phyloP scores from a whole-genome alignment of 2,888 invertebrate genomes.

The Ormyrus thymus region DNA sequence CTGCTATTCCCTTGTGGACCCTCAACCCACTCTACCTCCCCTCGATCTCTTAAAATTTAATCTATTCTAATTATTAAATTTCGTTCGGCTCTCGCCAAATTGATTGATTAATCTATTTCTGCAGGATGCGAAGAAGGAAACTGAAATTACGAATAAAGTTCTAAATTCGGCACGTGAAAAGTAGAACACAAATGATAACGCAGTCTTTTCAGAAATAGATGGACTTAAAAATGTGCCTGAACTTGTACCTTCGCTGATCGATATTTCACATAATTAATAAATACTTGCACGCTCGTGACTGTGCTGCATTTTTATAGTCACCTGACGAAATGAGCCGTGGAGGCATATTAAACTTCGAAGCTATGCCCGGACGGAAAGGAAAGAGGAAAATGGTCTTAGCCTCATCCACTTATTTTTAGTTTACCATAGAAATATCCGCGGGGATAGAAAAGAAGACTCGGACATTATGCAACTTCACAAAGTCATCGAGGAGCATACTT shows the following conservation, averaged over 20 bases:
- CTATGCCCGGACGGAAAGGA: no score
- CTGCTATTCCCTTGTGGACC: background rate
- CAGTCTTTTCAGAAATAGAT: no score
- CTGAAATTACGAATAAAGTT: no score
- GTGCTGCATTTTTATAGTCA: no score
- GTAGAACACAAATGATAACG: no score
- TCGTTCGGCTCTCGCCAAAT: constrained; percentile 20
- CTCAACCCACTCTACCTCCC: constrained; percentile 1
- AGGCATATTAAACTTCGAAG: background rate
- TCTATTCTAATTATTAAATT: constrained; percentile 47
- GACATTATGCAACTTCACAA: constrained; percentile 52
- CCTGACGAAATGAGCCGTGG: background rate
- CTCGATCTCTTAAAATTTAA: constrained; percentile 43
- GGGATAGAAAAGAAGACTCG: constrained; percentile 10
- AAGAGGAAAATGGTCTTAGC: constrained; percentile 38
- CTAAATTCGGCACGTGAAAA: no score
- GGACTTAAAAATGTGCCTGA: no score
- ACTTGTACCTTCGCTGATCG: no score
- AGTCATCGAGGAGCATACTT: constrained; percentile 44
- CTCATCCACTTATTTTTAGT: constrained; percentile 51
- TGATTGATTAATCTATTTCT: constrained; percentile 38
- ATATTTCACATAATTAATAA: no score
- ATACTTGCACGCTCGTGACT: no score
- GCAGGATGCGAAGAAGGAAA: background rate
- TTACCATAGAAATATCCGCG: constrained; percentile 24